phyloP scores from a whole-genome alignment of 2,797 vertebrate genomes.

The Mormyrops attenuatus region DNA sequence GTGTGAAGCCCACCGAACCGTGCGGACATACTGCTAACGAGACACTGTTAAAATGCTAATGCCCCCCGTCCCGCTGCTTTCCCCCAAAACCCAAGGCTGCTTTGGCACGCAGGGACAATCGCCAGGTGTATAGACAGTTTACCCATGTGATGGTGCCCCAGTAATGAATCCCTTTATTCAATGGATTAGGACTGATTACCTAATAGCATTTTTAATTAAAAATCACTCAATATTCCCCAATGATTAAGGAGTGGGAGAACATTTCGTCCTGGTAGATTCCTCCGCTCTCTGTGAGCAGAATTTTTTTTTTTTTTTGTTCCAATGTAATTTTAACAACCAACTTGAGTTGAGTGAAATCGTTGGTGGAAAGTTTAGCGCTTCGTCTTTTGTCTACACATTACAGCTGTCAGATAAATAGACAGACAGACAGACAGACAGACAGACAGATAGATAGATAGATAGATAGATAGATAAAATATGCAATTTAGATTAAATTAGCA shows the following conservation, averaged over 20 bases:
- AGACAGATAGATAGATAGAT: neutral
- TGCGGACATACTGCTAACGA: neutral
- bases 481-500: too few relatives aligned
- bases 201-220: conserved; percentile 29
- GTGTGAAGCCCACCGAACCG: neutral
- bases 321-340: neutral
- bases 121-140: conserved; percentile 36
- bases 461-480: neutral
- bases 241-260: conserved; percentile 13
- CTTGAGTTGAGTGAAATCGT: neutral
- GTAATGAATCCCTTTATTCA: conserved; percentile 46
- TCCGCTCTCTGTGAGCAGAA: neutral
- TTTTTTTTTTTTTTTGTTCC: neutral
- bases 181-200: conserved; percentile 16
- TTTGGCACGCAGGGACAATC: neutral
- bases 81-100: neutral
- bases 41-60: neutral
- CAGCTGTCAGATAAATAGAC: neutral
- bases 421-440: neutral
- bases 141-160: conserved; percentile 30
- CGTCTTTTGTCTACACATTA: neutral
- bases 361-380: neutral
- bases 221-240: conserved; percentile 10
- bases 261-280: neutral
- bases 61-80: neutral